Evolutionary conservation across 2,888 invertebrate species (phyloP), one percentile per base, ranked within the genome.

Genomic region (Periphyllus acericola): DNA sequence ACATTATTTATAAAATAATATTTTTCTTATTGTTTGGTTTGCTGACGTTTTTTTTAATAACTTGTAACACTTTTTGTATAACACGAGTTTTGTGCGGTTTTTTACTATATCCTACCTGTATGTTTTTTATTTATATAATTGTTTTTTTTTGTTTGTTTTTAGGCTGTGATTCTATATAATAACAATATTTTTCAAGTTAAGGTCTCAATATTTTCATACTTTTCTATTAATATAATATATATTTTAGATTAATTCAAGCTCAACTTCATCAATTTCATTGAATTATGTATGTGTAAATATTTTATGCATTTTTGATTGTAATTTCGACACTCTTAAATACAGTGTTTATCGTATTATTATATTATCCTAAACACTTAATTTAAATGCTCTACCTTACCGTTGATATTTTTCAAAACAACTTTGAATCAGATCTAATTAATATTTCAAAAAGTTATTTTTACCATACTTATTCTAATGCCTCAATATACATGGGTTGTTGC

Each of bases 161-260:
- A 78, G 87, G 89, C 89, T 89, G 89, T 89, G 89, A 89, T 89
- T 89, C 71, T 81, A 32, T 85, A 34, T 85, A 76, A 85, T 85
- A 85, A 85, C 78, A 87, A 80, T 87, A 86, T 40, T 87, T 74
- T 74, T 87, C 79, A 79, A 79, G 36, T 80, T 60, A 86, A 86
- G 32, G 71, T 80, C 60, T 80, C 71, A 74, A 60, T 86, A 79
- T 80, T 87, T 79, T 80, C 80, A 72, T 87, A 79, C 19, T 87
- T 87, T 87, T 79, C 55, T 87, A 74, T 32, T 55, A 66, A 1
- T 83, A n/a, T 68, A 68, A 68, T 68, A 68, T 14, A 68, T n/a
- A 36, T 40, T 32, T 68, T 25, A 68, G 40, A 75, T 66, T 46
- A 76, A 76, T n/a, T 75, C 32, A 68, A 84, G 76, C 84, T 66